Base-by-base conservation (phyloP, 2,888 invertebrate species). In the Coenonympha arcania region DNA sequence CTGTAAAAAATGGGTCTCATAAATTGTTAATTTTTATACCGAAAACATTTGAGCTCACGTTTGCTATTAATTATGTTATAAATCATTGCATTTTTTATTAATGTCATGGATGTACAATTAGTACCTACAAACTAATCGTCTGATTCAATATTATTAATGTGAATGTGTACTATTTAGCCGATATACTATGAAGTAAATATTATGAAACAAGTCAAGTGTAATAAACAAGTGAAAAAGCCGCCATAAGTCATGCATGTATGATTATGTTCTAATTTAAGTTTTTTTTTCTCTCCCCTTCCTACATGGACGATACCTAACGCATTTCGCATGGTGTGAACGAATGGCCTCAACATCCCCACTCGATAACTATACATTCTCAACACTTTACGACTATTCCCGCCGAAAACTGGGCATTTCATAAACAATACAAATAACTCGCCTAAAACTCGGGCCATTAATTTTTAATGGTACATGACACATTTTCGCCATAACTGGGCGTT, bases 201-300 rank as follows among this genome's bases (percentile, higher is more conserved):
- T n/a, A n/a, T n/a, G n/a, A n/a, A n/a, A 30, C n/a, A 28, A 18
- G 3, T 18, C 4, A n/a, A 11, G 3, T 11, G 11, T 1, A 6
- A 16, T n/a, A 24, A 9, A 40, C 13, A 4, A 26, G 52, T 52
- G 57, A 55, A 54, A 53, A 54, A 57, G 59, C 46, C 19, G 57
- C 48, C 57, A 52, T 49, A 42, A 31, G 11, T 15, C n/a, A 8
- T 53, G 54, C 54, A 55, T 55, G 34, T 44, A 19, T 48, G 53
- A 57, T 56, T 59, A 49, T 61, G 57, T 73, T 72, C 64, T 65
- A 65, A 65, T 71, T 72, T 68, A 62, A 59, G 64, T 68, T 67
- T 66, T 68, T 69, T 65, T 62, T 63, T 31, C 31, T 63, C 65
- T 66, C 65, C 63, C 64, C 62, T 61, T 64, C 63, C 54, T 33